Evolutionary conservation across 2,888 invertebrate species (phyloP), one percentile per base, ranked within the genome.

Genomic region (Agonopterix arenella): DNA sequence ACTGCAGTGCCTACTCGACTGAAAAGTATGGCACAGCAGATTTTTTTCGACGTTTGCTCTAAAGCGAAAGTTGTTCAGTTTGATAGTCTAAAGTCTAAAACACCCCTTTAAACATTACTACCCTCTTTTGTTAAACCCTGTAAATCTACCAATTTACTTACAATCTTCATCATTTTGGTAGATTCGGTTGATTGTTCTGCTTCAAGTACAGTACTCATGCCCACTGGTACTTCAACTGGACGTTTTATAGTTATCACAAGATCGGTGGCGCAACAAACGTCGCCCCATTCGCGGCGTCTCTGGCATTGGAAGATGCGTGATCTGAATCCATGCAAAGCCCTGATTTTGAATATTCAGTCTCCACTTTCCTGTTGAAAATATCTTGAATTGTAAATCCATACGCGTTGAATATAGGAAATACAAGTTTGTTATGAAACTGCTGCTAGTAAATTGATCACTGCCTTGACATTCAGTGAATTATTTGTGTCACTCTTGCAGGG

Each of bases 271-370:
- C 72, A 84, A 85, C 60, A 45, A 16, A n/a, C 44, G 47, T 51
- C 45, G 53, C 50, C 48, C 60, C 62, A 66, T 65, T 67, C 66
- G 64, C 57, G 55, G 64, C 62, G 71, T 69, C 73, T 79, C 79
- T 84, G 86, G 73, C 86, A 86, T 86, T 88, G 86, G 68, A 52
- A 38, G 59, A 66, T 46, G 68, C 86, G 86, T 88, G 86, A 76
- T 71, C 56, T 62, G 85, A 78, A 80, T 84, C 62, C 52, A 62
- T 64, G 53, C 52, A 45, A 50, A 51, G 46, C 46, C 50, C 44
- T 49, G 60, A 61, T 62, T 60, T 53, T 55, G 62, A 65, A 44
- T 41, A 41, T 13, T 47, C 47, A 47, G 44, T 40, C 16, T 7
- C n/a, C 45, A 46, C 9, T 44, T 8, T 8, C 11, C 16, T 18